Conservation (phyloP, 2,797 vertebrate genomes). For the Mormyrops attenuatus region DNA sequence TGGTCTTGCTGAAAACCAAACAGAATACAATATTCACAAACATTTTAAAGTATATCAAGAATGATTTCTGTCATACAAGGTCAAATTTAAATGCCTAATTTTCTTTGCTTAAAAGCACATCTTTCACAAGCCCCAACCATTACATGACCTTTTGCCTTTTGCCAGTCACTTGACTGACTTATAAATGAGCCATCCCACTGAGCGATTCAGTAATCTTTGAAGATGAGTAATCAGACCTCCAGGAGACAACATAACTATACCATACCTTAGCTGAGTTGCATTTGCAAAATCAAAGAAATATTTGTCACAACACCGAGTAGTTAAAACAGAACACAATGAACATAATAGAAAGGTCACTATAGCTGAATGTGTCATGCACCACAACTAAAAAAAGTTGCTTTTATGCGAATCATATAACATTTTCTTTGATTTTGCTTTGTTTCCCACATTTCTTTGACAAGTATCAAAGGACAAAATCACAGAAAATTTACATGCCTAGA, state of each 20-base stretch:
- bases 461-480: background rate
- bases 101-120: background rate
- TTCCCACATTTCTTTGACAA: background rate
- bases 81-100: background rate
- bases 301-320: background rate
- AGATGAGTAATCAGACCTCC: background rate
- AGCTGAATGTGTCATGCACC: background rate
- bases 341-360: background rate
- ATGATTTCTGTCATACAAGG: background rate
- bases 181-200: background rate
- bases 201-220: background rate
- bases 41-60: background rate
- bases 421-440: background rate
- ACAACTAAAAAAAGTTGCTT: background rate
- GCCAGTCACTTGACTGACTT: background rate
- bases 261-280: background rate
- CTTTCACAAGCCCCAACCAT: background rate
- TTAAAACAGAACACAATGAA: background rate
- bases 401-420: background rate
- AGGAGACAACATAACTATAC: background rate
- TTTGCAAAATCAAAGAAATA: background rate
- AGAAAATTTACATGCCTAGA: background rate
- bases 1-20: conserved; percentile 71
- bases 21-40: background rate
- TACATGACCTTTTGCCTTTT: background rate